Evolutionary conservation across 2,888 invertebrate species (phyloP).

Genomic region (Sepioteuthis lessoniana): DNA sequence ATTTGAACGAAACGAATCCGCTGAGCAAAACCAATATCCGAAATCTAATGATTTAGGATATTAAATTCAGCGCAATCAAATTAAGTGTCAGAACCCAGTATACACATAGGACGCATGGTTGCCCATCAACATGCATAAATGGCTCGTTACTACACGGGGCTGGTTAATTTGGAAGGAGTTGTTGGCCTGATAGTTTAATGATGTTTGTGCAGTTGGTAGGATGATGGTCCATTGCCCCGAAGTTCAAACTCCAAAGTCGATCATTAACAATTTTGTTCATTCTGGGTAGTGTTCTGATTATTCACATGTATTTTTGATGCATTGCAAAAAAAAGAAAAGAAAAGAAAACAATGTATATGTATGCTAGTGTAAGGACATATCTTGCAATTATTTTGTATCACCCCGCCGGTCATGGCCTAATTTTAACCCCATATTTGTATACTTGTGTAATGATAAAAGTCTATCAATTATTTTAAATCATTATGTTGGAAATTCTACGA

Average conservation of each 20-base stretch:
- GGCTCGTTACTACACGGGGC: neutral
- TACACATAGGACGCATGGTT: conserved; percentile 6
- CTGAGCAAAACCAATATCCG: conserved; percentile 21
- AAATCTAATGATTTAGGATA: neutral
- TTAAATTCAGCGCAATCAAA: neutral
- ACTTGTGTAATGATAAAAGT: too few relatives aligned
- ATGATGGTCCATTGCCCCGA: neutral
- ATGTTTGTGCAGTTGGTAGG: neutral
- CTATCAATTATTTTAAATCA: too few relatives aligned
- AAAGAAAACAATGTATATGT: too few relatives aligned
- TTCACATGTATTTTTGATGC: neutral
- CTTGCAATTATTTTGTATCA: too few relatives aligned
- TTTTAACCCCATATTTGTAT: too few relatives aligned
- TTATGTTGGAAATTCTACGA: too few relatives aligned
- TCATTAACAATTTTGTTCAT: neutral
- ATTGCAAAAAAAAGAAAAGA: too few relatives aligned
- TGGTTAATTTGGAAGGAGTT: neutral
- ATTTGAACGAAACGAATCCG: neutral
- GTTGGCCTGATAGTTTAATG: neutral
- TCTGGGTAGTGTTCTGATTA: neutral
- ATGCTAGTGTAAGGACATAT: too few relatives aligned
- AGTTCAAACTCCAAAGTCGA: neutral
- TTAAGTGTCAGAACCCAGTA: neutral
- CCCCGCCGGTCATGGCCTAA: too few relatives aligned
- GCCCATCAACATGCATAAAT: neutral